A percentile compares a stretch with the other conserved stretches of the same genome.
phyloP scores from a whole-genome alignment of 2,113 vertebrate species.

The Ictalurus punctatus region DNA sequence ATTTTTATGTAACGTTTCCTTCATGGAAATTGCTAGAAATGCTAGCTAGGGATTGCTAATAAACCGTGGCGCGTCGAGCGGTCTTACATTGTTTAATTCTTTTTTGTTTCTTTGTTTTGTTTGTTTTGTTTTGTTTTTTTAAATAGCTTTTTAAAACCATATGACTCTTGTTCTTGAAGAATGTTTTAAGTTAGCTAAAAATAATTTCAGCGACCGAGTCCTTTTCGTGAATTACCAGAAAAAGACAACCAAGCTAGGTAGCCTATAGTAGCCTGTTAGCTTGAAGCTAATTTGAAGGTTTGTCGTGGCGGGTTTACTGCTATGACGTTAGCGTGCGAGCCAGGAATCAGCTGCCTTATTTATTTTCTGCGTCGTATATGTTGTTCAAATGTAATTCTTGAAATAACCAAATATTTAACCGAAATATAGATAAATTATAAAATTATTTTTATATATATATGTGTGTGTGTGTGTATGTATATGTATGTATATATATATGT shows the following conservation, averaged over 20 bases:
- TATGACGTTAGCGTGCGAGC: neutral
- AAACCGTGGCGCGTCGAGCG: neutral
- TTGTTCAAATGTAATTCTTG: neutral
- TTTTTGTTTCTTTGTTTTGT: no score
- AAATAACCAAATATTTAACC: no score
- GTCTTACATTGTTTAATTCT: neutral
- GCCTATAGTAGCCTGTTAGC: neutral
- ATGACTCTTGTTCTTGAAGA: neutral
- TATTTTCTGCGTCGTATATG: neutral
- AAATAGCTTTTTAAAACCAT: neutral
- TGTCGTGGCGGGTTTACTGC: slow-evolving; percentile 23
- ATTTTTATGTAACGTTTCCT: slow-evolving; percentile 4
- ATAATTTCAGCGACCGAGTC: neutral
- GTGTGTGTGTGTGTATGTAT: no score
- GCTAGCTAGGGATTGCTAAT: neutral
- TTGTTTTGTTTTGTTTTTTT: no score
- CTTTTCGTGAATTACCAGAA: neutral
- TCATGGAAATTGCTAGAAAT: slow-evolving; percentile 28
- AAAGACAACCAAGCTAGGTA: neutral
- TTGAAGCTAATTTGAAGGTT: slow-evolving; percentile 8
- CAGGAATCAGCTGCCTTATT: neutral
- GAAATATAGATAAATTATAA: no score
- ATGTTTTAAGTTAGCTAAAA: neutral
- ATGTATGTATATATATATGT: no score
- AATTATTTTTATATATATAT: no score